Percentiles rank a stretch among this genome's conserved stretches.
Conservation (phyloP, 2,797 vertebrate genomes). For the Bovichtus diacanthus region DNA sequence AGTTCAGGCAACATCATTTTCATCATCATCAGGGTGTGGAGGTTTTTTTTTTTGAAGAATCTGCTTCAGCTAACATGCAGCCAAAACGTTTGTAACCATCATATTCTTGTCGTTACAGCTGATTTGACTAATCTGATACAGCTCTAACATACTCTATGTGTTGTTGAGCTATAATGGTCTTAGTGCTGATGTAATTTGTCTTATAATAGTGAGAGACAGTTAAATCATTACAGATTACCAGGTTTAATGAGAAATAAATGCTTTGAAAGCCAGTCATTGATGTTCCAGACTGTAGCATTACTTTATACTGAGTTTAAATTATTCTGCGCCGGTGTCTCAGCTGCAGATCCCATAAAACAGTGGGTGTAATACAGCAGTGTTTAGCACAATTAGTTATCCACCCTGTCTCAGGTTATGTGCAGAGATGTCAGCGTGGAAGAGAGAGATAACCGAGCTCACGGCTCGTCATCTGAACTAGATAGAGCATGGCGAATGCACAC, state of each 20-base stretch:
- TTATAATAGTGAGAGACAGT: background rate
- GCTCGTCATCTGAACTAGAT: constrained; percentile 38
- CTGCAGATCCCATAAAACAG: constrained; percentile 29
- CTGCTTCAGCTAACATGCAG: background rate
- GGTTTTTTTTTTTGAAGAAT: background rate
- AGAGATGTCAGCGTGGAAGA: constrained; percentile 41
- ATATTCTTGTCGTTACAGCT: constrained; percentile 12
- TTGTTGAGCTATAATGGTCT: background rate
- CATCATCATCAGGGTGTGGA: background rate
- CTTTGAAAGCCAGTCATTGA: constrained; percentile 3
- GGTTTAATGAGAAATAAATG: constrained; percentile 23
- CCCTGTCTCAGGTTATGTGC: constrained; percentile 38
- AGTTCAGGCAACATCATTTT: constrained; percentile 48
- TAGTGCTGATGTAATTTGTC: constrained; percentile 13
- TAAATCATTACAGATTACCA: constrained; percentile 15
- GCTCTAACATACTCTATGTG: background rate
- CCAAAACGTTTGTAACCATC: background rate
- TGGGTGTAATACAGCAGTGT: constrained; percentile 27
- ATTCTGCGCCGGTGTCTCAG: constrained; percentile 20
- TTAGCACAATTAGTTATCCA: constrained; percentile 50
- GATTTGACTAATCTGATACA: constrained; percentile 10
- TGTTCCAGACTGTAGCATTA: constrained; percentile 14
- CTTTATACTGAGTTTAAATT: constrained; percentile 28
- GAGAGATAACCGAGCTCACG: constrained; percentile 54
- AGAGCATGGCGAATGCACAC: constrained; percentile 54